Evolutionary conservation across 2,888 invertebrate species (phyloP), one percentile per base, ranked within the genome.

Genomic region (Chrysolina haemoptera): DNA sequence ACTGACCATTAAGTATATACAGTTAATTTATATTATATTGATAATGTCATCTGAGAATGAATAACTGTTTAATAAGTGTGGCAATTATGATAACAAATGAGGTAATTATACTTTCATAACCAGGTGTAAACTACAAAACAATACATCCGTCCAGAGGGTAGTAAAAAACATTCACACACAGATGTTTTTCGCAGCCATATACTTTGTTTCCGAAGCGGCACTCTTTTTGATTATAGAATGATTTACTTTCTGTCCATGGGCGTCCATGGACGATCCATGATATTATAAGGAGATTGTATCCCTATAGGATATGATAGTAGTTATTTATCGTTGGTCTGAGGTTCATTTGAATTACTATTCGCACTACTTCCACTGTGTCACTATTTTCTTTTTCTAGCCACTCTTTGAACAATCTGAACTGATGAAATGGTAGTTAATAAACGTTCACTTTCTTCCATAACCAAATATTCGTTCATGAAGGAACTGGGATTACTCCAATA

Each of bases 101-200:
- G 27, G 64, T 71, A 62, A 71, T 74, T 68, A 74, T 73, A 73
- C 72, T 73, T 73, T 73, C 50, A 74, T 70, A 68, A 65, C 76
- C 78, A 79, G 78, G 79, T 79, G 79, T 76, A 65, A 75, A 74
- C 66, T 73, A 77, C 77, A 74, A 75, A 78, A 78, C 71, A 75
- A 68, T 70, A 74, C 59, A 70, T 76, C 71, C 72, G 76, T 69
- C 70, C 66, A 75, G 62, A n/a, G 16, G 53, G 53, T 53, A 35
- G 11, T 67, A 53, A 76, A 75, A 78, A 79, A 75, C 78, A 78
- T 62, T 69, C 74, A 67, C 53, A 73, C 76, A 79, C 79, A 79
- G 79, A 78, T 79, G 79, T 79, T 79, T 78, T 76, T 72, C 71
- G 70, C 75, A 71, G 74, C 73, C 69, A 59, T 70, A 73, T 68